Percentiles rank a stretch among this genome's conserved stretches.
phyloP scores from a whole-genome alignment of 2,113 vertebrate species.

The Rynchops niger region DNA sequence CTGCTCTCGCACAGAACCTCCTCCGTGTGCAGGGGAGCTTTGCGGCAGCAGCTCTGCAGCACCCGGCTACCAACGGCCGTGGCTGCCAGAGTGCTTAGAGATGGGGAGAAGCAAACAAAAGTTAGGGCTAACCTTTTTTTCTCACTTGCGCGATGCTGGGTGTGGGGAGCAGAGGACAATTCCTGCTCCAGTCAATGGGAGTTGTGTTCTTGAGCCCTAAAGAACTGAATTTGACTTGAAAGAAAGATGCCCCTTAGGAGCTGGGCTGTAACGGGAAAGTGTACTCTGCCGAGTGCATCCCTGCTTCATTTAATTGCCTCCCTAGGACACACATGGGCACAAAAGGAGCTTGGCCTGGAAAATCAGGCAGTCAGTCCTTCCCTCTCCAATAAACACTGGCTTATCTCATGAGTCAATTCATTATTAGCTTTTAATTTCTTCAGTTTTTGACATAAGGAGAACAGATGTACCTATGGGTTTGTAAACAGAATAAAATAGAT shows the following conservation, averaged over 20 bases:
- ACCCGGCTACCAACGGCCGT: accelerated
- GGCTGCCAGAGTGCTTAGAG: background rate
- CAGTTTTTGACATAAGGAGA: background rate
- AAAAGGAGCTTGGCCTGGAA: background rate
- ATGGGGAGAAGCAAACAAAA: background rate
- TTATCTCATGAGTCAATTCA: background rate
- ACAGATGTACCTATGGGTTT: background rate
- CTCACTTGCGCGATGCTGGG: background rate
- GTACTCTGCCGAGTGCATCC: background rate
- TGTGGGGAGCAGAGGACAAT: background rate
- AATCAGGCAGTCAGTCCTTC: background rate
- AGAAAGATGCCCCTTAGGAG: background rate
- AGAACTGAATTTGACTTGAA: too few relatives aligned
- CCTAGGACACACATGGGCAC: background rate
- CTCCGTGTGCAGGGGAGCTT: background rate
- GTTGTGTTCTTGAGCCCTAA: background rate
- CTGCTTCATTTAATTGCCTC: background rate
- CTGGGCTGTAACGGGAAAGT: background rate
- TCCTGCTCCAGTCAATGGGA: background rate
- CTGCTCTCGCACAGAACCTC: background rate
- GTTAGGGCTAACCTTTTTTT: background rate
- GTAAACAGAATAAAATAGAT: background rate
- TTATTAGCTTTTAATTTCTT: background rate
- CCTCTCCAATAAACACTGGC: background rate
- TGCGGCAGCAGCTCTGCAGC: background rate